phyloP scores from a whole-genome alignment of 2,113 vertebrate genomes.

The Hydropotes inermis region DNA sequence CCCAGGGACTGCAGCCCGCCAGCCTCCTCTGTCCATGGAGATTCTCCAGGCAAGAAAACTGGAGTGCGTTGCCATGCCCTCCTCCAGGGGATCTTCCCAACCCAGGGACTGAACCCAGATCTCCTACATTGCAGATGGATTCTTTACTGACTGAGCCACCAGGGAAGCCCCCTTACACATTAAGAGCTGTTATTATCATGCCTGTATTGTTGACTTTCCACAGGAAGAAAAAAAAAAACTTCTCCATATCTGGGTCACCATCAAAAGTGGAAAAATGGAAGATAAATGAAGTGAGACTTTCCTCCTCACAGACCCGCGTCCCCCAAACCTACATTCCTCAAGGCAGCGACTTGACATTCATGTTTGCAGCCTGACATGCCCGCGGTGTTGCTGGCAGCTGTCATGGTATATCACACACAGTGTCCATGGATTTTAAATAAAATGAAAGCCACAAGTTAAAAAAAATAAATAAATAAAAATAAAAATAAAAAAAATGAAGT shows the following conservation, averaged over 20 bases:
- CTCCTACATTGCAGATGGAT: background rate
- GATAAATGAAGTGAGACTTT: background rate
- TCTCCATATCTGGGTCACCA: background rate
- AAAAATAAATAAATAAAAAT: too few relatives aligned
- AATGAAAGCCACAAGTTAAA: background rate
- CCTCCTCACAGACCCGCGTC: background rate
- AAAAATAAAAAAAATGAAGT: too few relatives aligned
- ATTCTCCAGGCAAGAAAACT: background rate
- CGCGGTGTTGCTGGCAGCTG: background rate
- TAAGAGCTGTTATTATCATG: background rate
- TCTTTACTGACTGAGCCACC: background rate
- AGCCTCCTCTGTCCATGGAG: background rate
- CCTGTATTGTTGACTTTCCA: background rate
- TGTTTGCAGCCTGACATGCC: background rate
- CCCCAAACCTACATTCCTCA: background rate
- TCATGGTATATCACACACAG: background rate
- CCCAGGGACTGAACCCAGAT: background rate
- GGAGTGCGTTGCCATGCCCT: fast-evolving
- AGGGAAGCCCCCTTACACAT: background rate
- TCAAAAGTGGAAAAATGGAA: background rate
- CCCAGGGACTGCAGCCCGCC: fast-evolving
- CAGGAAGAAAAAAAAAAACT: background rate
- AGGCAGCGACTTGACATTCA: fast-evolving
- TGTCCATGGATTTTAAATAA: constrained; percentile 39
- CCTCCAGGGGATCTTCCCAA: background rate